Conservation (phyloP, 2,797 vertebrate species). For the Aulostomus chinensis region DNA sequence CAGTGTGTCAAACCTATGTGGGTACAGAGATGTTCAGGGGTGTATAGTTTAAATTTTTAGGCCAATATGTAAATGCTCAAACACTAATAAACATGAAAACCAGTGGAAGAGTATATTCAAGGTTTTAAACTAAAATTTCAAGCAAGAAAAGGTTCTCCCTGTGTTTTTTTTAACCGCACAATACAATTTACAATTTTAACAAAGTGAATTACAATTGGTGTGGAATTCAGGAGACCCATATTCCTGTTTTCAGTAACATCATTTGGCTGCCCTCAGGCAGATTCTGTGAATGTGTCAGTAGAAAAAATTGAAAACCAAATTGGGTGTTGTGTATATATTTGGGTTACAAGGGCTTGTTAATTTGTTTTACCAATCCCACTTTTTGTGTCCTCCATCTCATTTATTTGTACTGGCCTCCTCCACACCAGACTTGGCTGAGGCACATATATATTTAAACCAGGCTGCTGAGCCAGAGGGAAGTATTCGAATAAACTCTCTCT, state of each 20-base stretch:
- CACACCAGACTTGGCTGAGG: constrained; percentile 48
- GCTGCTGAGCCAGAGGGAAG: constrained; percentile 48
- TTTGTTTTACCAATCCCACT: constrained; percentile 68
- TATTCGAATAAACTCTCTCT: constrained; percentile 54
- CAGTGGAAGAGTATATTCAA: background rate
- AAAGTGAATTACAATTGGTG: constrained; percentile 10
- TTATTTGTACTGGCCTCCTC: constrained; percentile 66
- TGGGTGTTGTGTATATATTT: constrained; percentile 71
- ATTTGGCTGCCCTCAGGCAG: constrained; percentile 21
- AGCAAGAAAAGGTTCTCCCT: background rate
- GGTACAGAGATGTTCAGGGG: too few relatives aligned
- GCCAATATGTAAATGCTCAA: too few relatives aligned
- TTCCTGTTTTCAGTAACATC: constrained; percentile 18
- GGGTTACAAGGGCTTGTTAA: constrained; percentile 60
- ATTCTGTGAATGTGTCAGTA: constrained; percentile 49
- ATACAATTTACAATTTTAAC: constrained; percentile 1
- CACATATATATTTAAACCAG: constrained; percentile 65
- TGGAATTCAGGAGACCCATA: constrained; percentile 6
- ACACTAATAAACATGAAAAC: constrained; percentile 3
- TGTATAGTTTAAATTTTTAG: too few relatives aligned
- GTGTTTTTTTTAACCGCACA: background rate
- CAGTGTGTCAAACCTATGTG: too few relatives aligned
- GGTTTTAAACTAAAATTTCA: background rate
- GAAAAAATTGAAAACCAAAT: constrained; percentile 52
- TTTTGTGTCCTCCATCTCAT: constrained; percentile 56